Conservation (phyloP, 2,797 vertebrate genomes). For the Halcyon leucocephala region DNA sequence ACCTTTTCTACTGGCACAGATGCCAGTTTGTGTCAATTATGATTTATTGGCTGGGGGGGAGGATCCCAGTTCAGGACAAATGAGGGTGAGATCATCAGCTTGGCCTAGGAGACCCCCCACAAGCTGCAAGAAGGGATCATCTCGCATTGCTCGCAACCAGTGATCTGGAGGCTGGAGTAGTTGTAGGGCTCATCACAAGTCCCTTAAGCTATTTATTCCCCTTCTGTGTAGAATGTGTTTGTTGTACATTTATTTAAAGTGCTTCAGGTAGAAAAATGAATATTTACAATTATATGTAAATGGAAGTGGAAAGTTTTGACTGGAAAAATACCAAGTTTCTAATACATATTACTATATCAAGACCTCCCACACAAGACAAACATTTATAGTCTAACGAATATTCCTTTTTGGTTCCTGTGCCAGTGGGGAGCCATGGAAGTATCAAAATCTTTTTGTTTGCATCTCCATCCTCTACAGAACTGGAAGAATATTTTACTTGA, state of each 20-base stretch:
- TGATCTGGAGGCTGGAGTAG: neutral
- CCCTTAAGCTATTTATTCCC: neutral
- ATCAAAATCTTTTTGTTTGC: constrained; percentile 53
- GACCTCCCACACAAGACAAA: constrained; percentile 72
- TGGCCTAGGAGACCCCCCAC: neutral
- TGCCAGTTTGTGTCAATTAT: neutral
- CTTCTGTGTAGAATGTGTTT: neutral
- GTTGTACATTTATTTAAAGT: constrained; percentile 25
- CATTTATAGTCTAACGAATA: constrained; percentile 51
- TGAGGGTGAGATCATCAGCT: neutral
- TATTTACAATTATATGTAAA: constrained; percentile 71
- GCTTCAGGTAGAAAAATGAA: constrained; percentile 30
- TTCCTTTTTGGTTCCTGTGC: constrained; percentile 47
- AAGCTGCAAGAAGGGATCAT: neutral
- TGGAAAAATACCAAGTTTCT: constrained; percentile 75
- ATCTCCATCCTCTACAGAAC: neutral
- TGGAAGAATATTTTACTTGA: neutral
- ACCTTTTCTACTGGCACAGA: neutral
- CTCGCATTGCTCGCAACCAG: neutral
- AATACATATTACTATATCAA: constrained; percentile 68
- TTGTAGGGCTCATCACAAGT: neutral
- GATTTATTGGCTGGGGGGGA: neutral
- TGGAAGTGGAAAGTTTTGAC: constrained; percentile 66
- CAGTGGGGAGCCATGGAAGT: constrained; percentile 52
- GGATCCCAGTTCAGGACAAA: neutral